Percentiles rank a stretch among this genome's conserved stretches.
phyloP scores from a whole-genome alignment of 2,113 vertebrate genomes.

The Stigmatopora nigra region DNA sequence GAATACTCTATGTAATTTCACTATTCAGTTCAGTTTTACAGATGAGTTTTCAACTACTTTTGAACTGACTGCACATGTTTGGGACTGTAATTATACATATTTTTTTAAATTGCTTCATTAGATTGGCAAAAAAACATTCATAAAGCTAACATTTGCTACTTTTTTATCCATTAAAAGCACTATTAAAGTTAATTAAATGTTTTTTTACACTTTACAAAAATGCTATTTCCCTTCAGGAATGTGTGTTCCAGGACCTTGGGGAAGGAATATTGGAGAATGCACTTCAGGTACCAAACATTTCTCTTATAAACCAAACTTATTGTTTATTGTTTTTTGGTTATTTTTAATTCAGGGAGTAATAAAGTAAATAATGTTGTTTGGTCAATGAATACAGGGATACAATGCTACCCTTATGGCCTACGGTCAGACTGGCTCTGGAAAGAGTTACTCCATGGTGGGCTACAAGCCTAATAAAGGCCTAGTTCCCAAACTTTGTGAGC shows the following conservation, averaged over 20 bases:
- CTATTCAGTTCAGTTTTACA: too few relatives aligned
- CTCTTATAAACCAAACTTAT: neutral
- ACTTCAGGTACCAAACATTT: slow-evolving; percentile 57
- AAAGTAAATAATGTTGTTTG: neutral
- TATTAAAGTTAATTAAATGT: neutral
- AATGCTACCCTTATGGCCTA: slow-evolving; percentile 76
- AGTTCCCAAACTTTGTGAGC: slow-evolving; percentile 72
- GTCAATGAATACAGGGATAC: slow-evolving; percentile 67
- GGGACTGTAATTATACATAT: too few relatives aligned
- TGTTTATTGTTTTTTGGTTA: neutral
- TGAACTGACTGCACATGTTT: too few relatives aligned
- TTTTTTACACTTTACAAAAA: too few relatives aligned
- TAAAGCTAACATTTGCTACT: neutral
- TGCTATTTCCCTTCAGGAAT: slow-evolving; percentile 48
- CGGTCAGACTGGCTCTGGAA: slow-evolving; percentile 78
- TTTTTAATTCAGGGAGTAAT: neutral
- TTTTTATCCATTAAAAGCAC: neutral
- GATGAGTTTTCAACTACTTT: too few relatives aligned
- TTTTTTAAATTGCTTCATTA: neutral
- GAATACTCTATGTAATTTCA: too few relatives aligned
- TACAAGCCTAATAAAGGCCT: slow-evolving; percentile 77
- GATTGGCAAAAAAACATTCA: neutral
- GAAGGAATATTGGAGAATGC: slow-evolving; percentile 73
- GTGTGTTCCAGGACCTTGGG: slow-evolving; percentile 72
- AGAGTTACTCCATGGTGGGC: slow-evolving; percentile 81